These are phyloP conservation scores for Phalacrocorax carbo DNA, from an alignment of 2,113 vertebrate genomes.

Conservation along the genomic window DNA sequence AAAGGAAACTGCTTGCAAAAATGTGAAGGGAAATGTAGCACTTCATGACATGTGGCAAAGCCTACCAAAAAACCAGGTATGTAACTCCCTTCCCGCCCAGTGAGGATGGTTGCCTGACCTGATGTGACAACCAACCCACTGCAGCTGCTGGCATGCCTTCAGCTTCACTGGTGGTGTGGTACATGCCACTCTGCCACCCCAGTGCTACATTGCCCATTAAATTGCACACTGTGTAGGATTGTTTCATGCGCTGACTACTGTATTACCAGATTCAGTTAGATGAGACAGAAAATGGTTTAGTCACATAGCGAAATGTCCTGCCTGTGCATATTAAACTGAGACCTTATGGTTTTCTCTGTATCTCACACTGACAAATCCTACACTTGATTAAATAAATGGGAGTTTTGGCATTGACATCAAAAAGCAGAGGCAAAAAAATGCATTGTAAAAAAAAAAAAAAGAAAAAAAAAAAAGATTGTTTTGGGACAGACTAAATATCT, in stretches of 20 bases:
- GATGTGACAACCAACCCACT: neutral
- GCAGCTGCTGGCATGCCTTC: neutral
- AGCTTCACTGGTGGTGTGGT: neutral
- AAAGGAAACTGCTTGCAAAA: neutral
- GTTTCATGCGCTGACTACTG: neutral
- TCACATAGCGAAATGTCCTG: neutral
- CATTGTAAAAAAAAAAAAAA: neutral
- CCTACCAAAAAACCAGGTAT: neutral
- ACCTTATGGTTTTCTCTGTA: neutral
- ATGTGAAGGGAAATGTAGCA: neutral
- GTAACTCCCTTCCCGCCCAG: neutral
- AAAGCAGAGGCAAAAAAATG: neutral
- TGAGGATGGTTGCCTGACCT: neutral
- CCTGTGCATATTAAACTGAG: accelerated
- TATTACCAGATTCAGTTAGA: neutral
- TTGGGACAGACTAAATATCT: neutral
- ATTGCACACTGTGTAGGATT: accelerated
- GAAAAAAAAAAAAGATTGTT: neutral
- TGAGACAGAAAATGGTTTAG: neutral
- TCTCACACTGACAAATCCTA: neutral
- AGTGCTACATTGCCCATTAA: neutral
- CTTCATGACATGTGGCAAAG: accelerated
- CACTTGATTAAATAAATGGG: neutral
- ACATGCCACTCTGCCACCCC: accelerated
- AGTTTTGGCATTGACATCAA: neutral